phyloP scores from a whole-genome alignment of 2,113 vertebrate genomes.

The Proteles cristata region DNA sequence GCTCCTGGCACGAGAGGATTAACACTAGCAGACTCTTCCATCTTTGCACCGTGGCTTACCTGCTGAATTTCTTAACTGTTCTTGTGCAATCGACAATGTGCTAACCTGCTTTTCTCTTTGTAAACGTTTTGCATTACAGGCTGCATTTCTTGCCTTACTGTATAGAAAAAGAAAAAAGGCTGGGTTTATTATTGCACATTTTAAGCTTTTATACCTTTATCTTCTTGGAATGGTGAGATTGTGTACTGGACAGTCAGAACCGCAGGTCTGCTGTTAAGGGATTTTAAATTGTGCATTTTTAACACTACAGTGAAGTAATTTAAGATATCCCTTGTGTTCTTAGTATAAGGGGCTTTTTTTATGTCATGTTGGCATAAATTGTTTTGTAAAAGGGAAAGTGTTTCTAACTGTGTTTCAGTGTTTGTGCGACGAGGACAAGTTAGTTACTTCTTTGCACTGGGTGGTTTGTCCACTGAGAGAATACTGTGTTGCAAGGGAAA shows the following conservation, averaged over 20 bases:
- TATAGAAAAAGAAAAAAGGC: conserved; percentile 80
- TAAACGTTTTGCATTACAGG: conserved; percentile 81
- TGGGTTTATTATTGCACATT: conserved; percentile 83
- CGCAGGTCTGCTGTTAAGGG: conserved; percentile 73
- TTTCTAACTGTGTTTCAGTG: not conserved
- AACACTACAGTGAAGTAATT: conserved; percentile 75
- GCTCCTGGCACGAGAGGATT: conserved; percentile 30
- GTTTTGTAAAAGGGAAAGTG: conserved; percentile 45
- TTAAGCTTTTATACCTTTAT: conserved; percentile 83
- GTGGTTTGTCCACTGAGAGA: conserved; percentile 1
- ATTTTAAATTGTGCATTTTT: conserved; percentile 86
- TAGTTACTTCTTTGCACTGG: conserved; percentile 34
- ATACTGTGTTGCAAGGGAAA: conserved; percentile 62
- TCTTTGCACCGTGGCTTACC: conserved; percentile 80
- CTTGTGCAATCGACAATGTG: conserved; percentile 80
- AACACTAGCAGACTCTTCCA: conserved; percentile 83
- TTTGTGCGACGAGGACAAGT: not conserved
- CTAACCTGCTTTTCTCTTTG: conserved; percentile 82
- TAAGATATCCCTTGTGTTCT: conserved; percentile 43
- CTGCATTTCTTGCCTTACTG: conserved; percentile 82
- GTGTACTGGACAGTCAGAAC: conserved; percentile 75
- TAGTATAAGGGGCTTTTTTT: conserved; percentile 12
- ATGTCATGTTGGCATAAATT: conserved; percentile 8
- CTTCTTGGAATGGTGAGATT: conserved; percentile 75
- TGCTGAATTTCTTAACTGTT: conserved; percentile 72